Evolutionary conservation across 2,888 invertebrate species (phyloP), one percentile per base, ranked within the genome.

Genomic region (Metalampra italica): DNA sequence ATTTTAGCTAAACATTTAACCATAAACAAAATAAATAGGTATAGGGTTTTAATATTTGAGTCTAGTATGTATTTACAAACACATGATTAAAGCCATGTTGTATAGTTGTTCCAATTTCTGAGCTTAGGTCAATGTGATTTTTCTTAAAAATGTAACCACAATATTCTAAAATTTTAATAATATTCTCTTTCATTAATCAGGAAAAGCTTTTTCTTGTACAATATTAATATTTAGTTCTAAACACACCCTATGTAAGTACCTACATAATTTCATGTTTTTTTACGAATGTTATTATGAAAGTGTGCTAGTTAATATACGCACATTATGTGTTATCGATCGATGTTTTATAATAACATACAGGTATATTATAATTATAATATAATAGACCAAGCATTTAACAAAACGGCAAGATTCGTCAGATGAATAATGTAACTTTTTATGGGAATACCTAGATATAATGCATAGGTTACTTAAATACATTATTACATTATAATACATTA

Each of bases 311-410:
- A 32, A 5, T 66, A 59, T 60, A 60, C 72, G 60, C 69, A 68
- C 69, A 69, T 66, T 83, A 68, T 78, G 57, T 84, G 84, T 84
- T 77, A 83, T 84, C 68, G 54, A 68, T 81, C 75, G 78, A 67
- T 82, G 82, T 83, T 76, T 70, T 71, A 73, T 54, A 66, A 62
- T 71, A 76, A 59, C 64, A 55, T 56, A 64, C 54, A 62, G 55
- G 65, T 67, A 29, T 7, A 29, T 64, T 11, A 68, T 79, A 76
- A 76, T 71, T 61, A 44, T 54, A 54, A 46, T 49, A 40, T 45
- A 50, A 54, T 60, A 54, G 43, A 53, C 56, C 52, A 57, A 54
- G 57, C 59, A 53, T 47, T 57, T 51, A 57, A 52, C 22, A 22
- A 22, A 22, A 22, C 5, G 2, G 5, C 5, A 22, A 22, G 2